Conservation (phyloP, 2,888 invertebrate species). For the Beris morrisii region DNA sequence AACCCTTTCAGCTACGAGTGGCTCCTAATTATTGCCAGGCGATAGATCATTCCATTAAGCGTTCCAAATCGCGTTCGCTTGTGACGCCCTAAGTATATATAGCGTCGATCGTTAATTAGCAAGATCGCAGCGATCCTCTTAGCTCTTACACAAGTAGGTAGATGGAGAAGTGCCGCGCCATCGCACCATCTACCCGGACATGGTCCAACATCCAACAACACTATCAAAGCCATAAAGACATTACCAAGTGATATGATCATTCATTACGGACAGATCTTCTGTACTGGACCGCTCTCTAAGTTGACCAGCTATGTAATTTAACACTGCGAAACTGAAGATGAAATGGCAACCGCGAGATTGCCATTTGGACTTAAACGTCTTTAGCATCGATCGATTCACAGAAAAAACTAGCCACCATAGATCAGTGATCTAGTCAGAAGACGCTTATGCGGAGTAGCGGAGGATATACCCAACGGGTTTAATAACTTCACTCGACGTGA, state of each 20-base stretch:
- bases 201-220: too few species aligned
- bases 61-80: too few species aligned
- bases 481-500: slow-evolving; percentile 37
- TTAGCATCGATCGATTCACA: slow-evolving; percentile 3
- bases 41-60: neutral
- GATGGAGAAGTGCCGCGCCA: too few species aligned
- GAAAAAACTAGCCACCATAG: neutral
- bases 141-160: too few species aligned
- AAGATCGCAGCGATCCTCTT: neutral
- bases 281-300: neutral
- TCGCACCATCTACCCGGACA: too few species aligned
- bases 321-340: neutral
- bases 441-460: too few species aligned
- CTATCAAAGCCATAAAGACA: slow-evolving; percentile 17
- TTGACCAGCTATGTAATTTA: too few species aligned
- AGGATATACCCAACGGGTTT: slow-evolving; percentile 30
- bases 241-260: slow-evolving; percentile 24
- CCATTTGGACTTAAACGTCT: neutral
- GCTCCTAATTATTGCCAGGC: neutral
- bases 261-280: slow-evolving; percentile 4
- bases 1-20: neutral
- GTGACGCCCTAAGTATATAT: neutral
- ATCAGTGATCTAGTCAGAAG: too few species aligned
- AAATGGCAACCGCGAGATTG: slow-evolving; percentile 28
- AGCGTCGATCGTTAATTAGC: neutral